Percentiles rank a stretch among this genome's conserved stretches.
These are phyloP conservation scores for Conomelus anceps DNA, from an alignment of 2,888 invertebrate genomes.

Conservation along the genomic window DNA sequence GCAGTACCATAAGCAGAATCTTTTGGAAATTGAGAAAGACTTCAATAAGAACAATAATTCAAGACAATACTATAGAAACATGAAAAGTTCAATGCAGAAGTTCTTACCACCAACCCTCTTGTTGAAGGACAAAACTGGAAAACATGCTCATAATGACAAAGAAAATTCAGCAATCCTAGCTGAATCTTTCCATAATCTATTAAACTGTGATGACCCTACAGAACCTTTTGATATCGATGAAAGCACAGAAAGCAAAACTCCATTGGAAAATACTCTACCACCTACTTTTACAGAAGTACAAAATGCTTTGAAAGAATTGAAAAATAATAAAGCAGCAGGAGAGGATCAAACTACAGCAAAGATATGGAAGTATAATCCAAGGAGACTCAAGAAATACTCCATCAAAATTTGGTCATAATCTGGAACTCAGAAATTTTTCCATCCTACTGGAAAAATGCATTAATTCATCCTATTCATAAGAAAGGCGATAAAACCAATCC, in stretches of 20 bases:
- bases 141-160: not conserved
- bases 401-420: not conserved
- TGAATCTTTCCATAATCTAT: not conserved
- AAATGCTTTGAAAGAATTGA: not conserved
- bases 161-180: not conserved
- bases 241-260: not conserved
- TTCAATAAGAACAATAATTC: not conserved
- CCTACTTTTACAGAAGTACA: not conserved
- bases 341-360: not conserved
- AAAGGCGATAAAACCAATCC: slow-evolving; percentile 7
- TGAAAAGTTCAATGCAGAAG: not conserved
- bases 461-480: not conserved
- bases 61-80: not conserved
- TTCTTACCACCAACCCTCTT: not conserved
- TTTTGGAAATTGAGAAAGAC: not conserved
- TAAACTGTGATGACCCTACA: not conserved
- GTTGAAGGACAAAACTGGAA: not conserved
- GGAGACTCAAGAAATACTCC: not conserved
- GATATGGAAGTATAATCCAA: not conserved
- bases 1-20: not conserved
- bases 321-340: not conserved
- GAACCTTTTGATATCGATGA: not conserved
- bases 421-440: not conserved
- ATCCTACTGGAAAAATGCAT: not conserved
- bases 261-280: not conserved